Percentiles rank a stretch among this genome's conserved stretches.
Evolutionary conservation across 2,888 invertebrate species (phyloP).

Genomic region (Branchellion lobata): DNA sequence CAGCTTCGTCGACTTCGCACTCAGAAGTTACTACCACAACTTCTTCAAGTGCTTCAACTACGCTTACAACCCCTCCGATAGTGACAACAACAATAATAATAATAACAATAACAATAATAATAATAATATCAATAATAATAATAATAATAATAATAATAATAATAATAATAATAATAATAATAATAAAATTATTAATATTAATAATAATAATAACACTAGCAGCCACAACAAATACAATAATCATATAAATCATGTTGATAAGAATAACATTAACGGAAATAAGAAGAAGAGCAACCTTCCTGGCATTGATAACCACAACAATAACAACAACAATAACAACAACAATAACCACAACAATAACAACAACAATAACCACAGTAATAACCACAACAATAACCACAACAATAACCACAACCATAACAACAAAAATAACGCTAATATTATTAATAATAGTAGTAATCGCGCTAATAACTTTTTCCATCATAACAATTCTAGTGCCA

Average conservation of each 20-base stretch:
- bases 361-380: too few relatives aligned
- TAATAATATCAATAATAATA: not conserved
- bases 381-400: too few relatives aligned
- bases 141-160: not conserved
- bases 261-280: slow-evolving; percentile 4
- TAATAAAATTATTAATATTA: not conserved
- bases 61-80: not conserved
- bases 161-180: not conserved
- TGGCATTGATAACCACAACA: too few relatives aligned
- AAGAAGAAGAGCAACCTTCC: not conserved
- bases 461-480: not conserved
- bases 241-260: not conserved
- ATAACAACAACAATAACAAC: too few relatives aligned
- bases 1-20: too few relatives aligned
- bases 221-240: not conserved
- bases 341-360: too few relatives aligned
- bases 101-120: slow-evolving; percentile 13
- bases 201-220: not conserved
- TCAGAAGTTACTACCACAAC: too few relatives aligned
- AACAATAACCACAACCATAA: too few relatives aligned
- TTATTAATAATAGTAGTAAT: too few relatives aligned
- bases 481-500: slow-evolving; percentile 3
- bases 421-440: too few relatives aligned
- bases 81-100: not conserved
- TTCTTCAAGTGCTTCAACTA: not conserved